Evolutionary conservation across 1,140 invertebrate species (phyloP).

Genomic region (Adelges cooleyi): DNA sequence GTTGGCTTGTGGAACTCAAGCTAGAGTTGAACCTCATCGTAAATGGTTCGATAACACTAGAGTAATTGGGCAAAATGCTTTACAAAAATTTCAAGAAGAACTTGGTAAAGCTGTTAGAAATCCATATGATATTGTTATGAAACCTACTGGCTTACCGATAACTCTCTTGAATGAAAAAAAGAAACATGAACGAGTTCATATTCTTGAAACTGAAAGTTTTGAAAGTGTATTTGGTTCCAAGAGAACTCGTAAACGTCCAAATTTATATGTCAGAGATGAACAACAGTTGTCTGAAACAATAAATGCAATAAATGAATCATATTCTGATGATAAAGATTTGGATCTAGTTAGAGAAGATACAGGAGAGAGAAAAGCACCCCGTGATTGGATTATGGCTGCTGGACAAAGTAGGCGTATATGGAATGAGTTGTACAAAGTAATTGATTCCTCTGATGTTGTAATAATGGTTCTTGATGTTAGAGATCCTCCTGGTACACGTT

Average conservation of each 20-base stretch:
- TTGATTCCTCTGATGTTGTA: constrained; percentile 96
- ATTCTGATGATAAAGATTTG: constrained; percentile 62
- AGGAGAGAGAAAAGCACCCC: constrained; percentile 54
- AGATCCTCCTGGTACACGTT: constrained; percentile 90
- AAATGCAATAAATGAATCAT: constrained; percentile 58
- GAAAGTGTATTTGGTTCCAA: constrained; percentile 91
- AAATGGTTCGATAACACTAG: constrained; percentile 96
- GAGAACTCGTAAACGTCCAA: constrained; percentile 81
- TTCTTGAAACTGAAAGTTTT: constrained; percentile 92
- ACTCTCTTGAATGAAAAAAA: constrained; percentile 88
- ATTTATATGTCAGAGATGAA: constrained; percentile 59
- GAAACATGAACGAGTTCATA: constrained; percentile 80
- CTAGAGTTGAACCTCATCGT: constrained; percentile 90
- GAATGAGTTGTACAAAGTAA: constrained; percentile 99
- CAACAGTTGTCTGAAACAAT: constrained; percentile 57
- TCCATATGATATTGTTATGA: constrained; percentile 97
- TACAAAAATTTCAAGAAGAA: constrained; percentile 96
- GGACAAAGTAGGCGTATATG: constrained; percentile 96
- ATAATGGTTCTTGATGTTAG: constrained; percentile 72
- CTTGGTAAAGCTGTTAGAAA: constrained; percentile 87
- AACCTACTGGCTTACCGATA: constrained; percentile 86
- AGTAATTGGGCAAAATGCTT: constrained; percentile 81
- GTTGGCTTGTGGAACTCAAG: constrained; percentile 76
- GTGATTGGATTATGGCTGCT: constrained; percentile 79
- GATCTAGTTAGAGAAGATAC: constrained; percentile 71